Percentiles rank a stretch among this genome's conserved stretches.
These are phyloP conservation scores for Sminthopsis crassicaudata DNA, from an alignment of 2,113 vertebrate species.

Conservation along the genomic window DNA sequence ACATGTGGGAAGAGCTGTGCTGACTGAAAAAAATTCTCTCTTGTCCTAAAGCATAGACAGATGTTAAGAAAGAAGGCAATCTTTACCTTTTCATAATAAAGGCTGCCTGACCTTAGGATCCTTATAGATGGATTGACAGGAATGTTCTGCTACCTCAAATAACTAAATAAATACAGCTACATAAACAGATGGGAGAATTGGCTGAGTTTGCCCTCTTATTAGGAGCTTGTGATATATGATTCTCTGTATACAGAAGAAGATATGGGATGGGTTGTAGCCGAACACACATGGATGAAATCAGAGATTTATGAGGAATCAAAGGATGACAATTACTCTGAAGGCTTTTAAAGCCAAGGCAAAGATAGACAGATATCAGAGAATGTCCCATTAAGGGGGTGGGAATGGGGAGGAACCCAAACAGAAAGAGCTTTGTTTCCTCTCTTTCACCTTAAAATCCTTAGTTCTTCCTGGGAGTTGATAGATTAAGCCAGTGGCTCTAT, in stretches of 20 bases:
- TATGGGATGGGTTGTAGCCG: neutral
- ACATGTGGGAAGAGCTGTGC: neutral
- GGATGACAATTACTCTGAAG: neutral
- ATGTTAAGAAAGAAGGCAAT: conserved; percentile 1
- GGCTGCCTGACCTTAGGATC: neutral
- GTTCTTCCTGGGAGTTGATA: neutral
- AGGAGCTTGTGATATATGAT: neutral
- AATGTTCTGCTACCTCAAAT: neutral
- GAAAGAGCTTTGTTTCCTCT: neutral
- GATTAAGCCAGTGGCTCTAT: neutral
- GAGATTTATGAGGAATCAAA: neutral
- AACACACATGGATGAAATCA: neutral
- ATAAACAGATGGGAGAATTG: neutral
- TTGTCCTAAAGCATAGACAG: neutral
- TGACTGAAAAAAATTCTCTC: neutral
- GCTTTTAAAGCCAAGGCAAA: conserved; percentile 5
- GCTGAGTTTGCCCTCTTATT: neutral
- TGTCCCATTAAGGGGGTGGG: neutral
- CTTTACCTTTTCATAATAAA: neutral
- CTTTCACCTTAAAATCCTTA: neutral
- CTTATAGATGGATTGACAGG: neutral
- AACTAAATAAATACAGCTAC: neutral
- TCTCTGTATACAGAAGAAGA: neutral
- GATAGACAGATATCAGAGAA: neutral
- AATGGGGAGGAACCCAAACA: neutral